Percentiles rank a stretch among this genome's conserved stretches.
phyloP scores from a whole-genome alignment of 2,888 invertebrate species.

The Cheilosia vernalis region DNA sequence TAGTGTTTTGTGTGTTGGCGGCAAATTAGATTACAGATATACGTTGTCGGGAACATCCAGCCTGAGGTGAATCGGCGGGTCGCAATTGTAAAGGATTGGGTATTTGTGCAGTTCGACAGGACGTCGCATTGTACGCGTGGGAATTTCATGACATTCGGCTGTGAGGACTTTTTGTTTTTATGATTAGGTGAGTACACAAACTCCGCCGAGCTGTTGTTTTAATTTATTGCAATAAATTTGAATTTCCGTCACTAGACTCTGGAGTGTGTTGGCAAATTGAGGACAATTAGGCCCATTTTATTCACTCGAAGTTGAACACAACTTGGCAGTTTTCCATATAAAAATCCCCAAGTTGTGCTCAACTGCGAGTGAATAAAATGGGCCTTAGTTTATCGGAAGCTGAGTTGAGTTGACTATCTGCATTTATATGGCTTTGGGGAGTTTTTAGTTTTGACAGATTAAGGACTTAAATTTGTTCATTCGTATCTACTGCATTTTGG shows the following conservation, averaged over 20 bases:
- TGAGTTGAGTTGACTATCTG: too few species aligned
- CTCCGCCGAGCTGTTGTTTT: not conserved
- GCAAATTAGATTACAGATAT: slow-evolving; percentile 57
- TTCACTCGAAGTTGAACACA: too few species aligned
- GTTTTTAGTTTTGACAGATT: too few species aligned
- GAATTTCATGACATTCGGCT: slow-evolving; percentile 61
- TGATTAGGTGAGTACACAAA: slow-evolving; percentile 64
- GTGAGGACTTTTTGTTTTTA: slow-evolving; percentile 53
- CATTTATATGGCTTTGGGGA: too few species aligned
- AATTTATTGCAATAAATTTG: slow-evolving; percentile 39
- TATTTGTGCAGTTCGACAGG: slow-evolving; percentile 23
- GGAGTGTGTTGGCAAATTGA: slow-evolving; percentile 1
- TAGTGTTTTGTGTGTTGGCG: slow-evolving; percentile 33
- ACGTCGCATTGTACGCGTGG: slow-evolving; percentile 22
- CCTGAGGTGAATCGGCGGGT: slow-evolving; percentile 38
- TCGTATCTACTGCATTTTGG: too few species aligned
- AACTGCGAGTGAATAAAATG: too few species aligned
- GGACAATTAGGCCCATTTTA: too few species aligned
- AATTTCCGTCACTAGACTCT: slow-evolving; percentile 1
- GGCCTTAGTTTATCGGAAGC: too few species aligned
- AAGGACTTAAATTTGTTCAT: too few species aligned
- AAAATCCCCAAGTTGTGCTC: too few species aligned
- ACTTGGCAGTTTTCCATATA: too few species aligned
- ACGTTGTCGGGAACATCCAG: slow-evolving; percentile 41
- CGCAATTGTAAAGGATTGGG: slow-evolving; percentile 20